These are phyloP conservation scores for Acanthiza pusilla DNA, from an alignment of 2,797 vertebrate genomes.

Conservation along the genomic window DNA sequence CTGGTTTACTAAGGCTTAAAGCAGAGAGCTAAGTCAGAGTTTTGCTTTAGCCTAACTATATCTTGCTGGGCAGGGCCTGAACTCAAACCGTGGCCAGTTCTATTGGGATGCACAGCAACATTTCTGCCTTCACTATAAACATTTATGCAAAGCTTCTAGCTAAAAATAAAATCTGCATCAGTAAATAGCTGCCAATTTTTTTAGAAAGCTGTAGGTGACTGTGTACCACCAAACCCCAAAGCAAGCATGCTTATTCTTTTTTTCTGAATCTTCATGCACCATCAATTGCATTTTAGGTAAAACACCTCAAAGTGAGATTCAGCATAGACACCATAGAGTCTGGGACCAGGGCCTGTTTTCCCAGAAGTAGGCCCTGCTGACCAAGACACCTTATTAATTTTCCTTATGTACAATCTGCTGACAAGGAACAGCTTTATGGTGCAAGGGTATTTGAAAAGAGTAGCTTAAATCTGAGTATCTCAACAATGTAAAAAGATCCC, in stretches of 20 bases:
- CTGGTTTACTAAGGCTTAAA: conserved; percentile 65
- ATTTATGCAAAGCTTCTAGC: background rate
- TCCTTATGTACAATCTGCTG: background rate
- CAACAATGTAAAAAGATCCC: background rate
- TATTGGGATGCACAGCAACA: background rate
- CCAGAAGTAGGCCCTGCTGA: background rate
- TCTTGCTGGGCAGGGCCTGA: background rate
- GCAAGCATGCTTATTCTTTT: background rate
- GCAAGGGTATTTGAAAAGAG: background rate
- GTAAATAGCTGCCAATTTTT: background rate
- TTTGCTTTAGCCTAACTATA: background rate
- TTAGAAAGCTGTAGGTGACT: background rate
- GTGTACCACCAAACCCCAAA: background rate
- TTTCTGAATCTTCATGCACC: background rate
- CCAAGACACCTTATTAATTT: background rate
- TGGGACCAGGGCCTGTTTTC: background rate
- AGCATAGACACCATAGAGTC: background rate
- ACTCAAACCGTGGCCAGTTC: background rate
- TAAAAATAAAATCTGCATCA: background rate
- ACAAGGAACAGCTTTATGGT: background rate
- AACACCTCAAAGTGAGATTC: background rate
- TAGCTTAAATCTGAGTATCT: background rate
- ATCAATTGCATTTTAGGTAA: background rate
- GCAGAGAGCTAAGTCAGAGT: conserved; percentile 22
- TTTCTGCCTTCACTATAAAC: background rate